These are phyloP conservation scores for Drosophila affinis DNA, from an alignment of 2,888 invertebrate genomes.

Conservation along the genomic window DNA sequence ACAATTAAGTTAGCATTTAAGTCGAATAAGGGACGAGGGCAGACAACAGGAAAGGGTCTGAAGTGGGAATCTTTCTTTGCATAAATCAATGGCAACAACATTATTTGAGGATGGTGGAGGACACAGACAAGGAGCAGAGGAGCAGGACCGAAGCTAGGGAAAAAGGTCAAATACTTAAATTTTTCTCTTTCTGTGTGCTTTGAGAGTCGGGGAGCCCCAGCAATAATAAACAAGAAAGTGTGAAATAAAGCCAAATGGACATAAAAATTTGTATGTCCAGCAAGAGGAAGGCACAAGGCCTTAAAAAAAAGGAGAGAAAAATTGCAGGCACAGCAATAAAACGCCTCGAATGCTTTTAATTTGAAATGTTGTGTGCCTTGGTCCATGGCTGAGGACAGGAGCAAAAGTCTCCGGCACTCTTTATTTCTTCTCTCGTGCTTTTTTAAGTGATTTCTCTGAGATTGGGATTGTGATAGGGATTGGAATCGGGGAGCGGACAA, in stretches of 20 bases:
- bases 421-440: constrained; percentile 9
- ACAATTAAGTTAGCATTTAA: constrained; percentile 75
- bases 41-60: constrained; percentile 37
- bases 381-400: constrained; percentile 21
- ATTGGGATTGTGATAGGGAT: constrained; percentile 12
- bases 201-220: constrained; percentile 40
- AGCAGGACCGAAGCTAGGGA: constrained; percentile 10
- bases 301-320: constrained; percentile 29
- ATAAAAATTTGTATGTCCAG: constrained; percentile 71
- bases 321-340: constrained; percentile 77
- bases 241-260: constrained; percentile 77
- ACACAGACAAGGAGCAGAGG: neutral
- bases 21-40: constrained; percentile 55
- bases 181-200: constrained; percentile 43
- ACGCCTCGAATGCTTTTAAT: constrained; percentile 75
- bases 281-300: constrained; percentile 21
- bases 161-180: constrained; percentile 77
- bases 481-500: constrained; percentile 14
- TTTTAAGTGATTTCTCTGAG: constrained; percentile 53
- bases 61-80: constrained; percentile 46
- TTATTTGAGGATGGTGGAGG: constrained; percentile 55
- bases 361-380: constrained; percentile 67
- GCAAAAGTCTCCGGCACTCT: constrained; percentile 23
- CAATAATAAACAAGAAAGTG: constrained; percentile 78
- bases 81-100: constrained; percentile 80